Evolutionary conservation across 2,797 vertebrate species (phyloP).

Genomic region (Setipinna tenuifilis): DNA sequence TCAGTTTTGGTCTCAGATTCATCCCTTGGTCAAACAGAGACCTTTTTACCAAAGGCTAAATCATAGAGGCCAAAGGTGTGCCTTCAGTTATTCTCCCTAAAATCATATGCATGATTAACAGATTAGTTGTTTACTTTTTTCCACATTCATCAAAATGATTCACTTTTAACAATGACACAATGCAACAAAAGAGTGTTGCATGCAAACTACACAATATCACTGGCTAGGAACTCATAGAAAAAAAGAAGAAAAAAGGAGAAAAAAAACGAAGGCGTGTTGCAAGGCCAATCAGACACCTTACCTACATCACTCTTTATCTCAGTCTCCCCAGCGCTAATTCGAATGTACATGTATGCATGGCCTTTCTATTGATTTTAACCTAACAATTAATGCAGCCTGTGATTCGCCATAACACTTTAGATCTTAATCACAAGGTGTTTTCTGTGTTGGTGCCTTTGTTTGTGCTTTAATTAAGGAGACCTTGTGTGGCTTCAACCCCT

Average conservation of each 20-base stretch:
- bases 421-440: slow-evolving; percentile 91
- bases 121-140: slow-evolving; percentile 44
- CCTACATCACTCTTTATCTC: slow-evolving; percentile 66
- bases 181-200: slow-evolving; percentile 29
- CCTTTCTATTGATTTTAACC: slow-evolving; percentile 88
- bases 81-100: not conserved
- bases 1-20: not conserved
- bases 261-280: not conserved
- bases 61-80: not conserved
- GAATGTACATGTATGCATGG: slow-evolving; percentile 79
- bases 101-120: slow-evolving; percentile 26
- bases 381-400: slow-evolving; percentile 87
- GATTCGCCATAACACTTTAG: slow-evolving; percentile 93
- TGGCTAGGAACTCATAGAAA: slow-evolving; percentile 54
- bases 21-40: slow-evolving; percentile 20
- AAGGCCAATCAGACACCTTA: slow-evolving; percentile 49
- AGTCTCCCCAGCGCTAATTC: slow-evolving; percentile 73
- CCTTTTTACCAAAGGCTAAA: not conserved
- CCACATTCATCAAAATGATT: slow-evolving; percentile 46
- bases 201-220: slow-evolving; percentile 58
- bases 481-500: slow-evolving; percentile 88
- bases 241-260: not conserved
- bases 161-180: slow-evolving; percentile 50
- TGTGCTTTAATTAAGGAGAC: slow-evolving; percentile 96
- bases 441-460: slow-evolving; percentile 91